Evolutionary conservation across 2,888 invertebrate species (phyloP), one percentile per base, ranked within the genome.

Genomic region (Zaprionus lineosus): DNA sequence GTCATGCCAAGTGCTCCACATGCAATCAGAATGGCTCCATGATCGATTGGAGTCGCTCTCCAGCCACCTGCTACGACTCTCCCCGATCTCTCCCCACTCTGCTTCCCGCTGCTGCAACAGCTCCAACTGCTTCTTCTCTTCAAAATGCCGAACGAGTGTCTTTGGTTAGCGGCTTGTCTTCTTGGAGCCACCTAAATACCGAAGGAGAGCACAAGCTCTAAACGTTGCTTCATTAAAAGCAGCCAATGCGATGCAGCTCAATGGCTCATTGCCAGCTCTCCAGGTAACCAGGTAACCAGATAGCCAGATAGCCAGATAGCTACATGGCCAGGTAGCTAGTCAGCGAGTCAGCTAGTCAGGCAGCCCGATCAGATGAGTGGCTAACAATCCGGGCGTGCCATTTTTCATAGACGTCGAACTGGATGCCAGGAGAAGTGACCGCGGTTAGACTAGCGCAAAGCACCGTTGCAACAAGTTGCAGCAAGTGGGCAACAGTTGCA

Each of bases 401-500:
- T 74, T 78, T 60, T 48, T 40, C 40, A 31, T 55, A 43, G 51
- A 33, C 37, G 46, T 57, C 51, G 31, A 74, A 43, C 67, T 56
- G 48, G 52, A 41, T 48, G 64, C 40, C 52, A 52, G 60, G 24
- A 51, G 24, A 21, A 53, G 47, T 15, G 18, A 56, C 4, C 21
- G 40, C 21, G 15, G 19, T 36, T 39, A 19, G 50, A 55, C 37
- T 40, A 39, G 28, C 69, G 48, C 36, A 74, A 75, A 75, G 73
- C 55, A 79, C 84, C 84, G 76, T 76, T 84, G 73, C 82, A 84
- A 68, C 84, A 26, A 76, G 74, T 21, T 72, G 74, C 76, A 76
- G 61, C 59, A 55, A 57, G 43, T 40, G 57, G 72, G 74, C 76
- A 76, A 58, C 59, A 55, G 55, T 47, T 40, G 57, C 74, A 81